Evolutionary conservation across 2,797 vertebrate genomes (phyloP).

Genomic region (Sparus aurata): DNA sequence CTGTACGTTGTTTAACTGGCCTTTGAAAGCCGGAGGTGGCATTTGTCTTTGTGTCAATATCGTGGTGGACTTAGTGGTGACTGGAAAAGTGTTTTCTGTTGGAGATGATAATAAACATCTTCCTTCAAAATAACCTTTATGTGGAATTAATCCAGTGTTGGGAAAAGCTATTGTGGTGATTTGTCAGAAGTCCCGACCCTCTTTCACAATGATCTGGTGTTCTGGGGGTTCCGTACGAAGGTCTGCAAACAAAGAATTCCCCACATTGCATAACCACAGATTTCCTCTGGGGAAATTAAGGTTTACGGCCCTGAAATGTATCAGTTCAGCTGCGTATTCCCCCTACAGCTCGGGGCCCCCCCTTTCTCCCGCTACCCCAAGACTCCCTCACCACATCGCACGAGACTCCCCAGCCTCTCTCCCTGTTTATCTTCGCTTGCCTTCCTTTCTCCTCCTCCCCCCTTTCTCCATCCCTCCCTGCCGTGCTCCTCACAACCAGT

Average conservation of each 20-base stretch:
- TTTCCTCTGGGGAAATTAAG: constrained; percentile 69
- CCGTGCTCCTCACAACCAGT: constrained; percentile 39
- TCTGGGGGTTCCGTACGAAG: constrained; percentile 66
- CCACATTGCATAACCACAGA: constrained; percentile 72
- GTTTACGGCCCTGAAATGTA: constrained; percentile 75
- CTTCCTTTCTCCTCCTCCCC: constrained; percentile 17
- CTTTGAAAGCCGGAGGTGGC: not conserved
- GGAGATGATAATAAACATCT: constrained; percentile 9
- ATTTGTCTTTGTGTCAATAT: not conserved
- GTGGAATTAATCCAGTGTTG: constrained; percentile 28
- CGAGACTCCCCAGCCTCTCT: constrained; percentile 58
- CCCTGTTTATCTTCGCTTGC: constrained; percentile 52
- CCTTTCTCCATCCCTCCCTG: constrained; percentile 16
- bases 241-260: constrained; percentile 74
- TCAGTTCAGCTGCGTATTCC: constrained; percentile 70
- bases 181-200: constrained; percentile 44
- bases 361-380: constrained; percentile 49
- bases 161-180: constrained; percentile 39
- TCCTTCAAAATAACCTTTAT: constrained; percentile 11
- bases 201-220: constrained; percentile 47
- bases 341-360: constrained; percentile 41
- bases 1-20: not conserved
- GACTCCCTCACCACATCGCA: constrained; percentile 64
- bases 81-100: constrained; percentile 7
- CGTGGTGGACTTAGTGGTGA: not conserved